Evolutionary conservation across 2,888 invertebrate genomes (phyloP).

Genomic region (Petrolisthes cinctipes): DNA sequence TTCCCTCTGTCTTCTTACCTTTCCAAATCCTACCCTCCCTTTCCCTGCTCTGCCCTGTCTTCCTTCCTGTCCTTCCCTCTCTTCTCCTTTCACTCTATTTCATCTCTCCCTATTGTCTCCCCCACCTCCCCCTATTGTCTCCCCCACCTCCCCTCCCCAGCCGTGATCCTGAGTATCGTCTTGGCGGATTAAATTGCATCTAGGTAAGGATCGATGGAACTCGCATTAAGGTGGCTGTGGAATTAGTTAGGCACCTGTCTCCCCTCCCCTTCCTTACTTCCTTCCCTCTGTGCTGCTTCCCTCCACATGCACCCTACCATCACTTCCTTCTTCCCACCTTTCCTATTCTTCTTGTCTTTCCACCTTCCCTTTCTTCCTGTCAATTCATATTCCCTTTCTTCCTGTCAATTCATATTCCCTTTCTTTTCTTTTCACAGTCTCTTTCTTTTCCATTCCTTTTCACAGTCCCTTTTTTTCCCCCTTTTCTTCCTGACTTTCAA

Average conservation of each 20-base stretch:
- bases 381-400: not conserved
- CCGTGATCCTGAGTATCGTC: not conserved
- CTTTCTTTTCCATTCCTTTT: constrained; percentile 10
- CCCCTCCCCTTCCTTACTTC: not conserved
- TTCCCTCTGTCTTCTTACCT: not conserved
- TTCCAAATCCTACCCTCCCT: not conserved
- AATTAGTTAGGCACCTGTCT: not conserved
- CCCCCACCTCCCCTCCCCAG: not conserved
- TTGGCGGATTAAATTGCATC: not conserved
- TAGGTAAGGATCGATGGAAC: not conserved
- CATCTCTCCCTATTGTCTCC: not conserved
- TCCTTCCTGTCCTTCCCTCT: not conserved
- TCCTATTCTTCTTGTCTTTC: no score
- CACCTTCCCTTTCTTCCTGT: not conserved
- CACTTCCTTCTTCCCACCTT: no score
- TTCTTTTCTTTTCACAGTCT: not conserved
- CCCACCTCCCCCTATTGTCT: not conserved
- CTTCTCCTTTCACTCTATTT: not conserved
- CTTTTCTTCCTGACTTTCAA: not conserved
- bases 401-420: not conserved
- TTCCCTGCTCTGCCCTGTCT: not conserved
- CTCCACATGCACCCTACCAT: not conserved
- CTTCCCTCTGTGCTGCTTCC: not conserved
- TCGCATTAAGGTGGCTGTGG: not conserved
- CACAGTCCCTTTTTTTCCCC: not conserved